Conservation (phyloP, 2,113 vertebrate species). For the Peromyscus leucopus region DNA sequence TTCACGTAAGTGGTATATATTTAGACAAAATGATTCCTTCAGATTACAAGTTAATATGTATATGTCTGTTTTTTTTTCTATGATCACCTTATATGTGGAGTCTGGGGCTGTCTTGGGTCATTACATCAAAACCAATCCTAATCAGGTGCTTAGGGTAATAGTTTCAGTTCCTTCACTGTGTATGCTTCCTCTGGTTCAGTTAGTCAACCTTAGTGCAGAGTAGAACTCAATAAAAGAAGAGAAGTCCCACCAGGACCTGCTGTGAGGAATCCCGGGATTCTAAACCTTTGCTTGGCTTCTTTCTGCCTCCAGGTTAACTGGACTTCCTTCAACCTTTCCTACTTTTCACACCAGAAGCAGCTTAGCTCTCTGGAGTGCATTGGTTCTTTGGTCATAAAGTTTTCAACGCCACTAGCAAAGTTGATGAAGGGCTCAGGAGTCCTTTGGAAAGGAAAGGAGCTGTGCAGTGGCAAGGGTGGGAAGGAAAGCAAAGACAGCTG, state of each 20-base stretch:
- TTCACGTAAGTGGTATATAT: neutral
- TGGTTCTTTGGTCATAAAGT: constrained; percentile 74
- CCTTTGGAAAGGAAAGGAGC: constrained; percentile 66
- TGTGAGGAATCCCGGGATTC: constrained; percentile 48
- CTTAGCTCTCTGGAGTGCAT: constrained; percentile 62
- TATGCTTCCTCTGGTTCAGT: constrained; percentile 55
- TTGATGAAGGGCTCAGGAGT: constrained; percentile 75
- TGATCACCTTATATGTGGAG: neutral
- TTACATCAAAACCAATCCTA: constrained; percentile 65
- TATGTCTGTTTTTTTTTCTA: neutral
- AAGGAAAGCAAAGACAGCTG: constrained; percentile 63
- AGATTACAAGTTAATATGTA: neutral
- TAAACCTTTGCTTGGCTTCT: constrained; percentile 56
- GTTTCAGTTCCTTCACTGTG: constrained; percentile 47
- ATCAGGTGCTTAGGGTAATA: constrained; percentile 45
- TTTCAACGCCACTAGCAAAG: constrained; percentile 69
- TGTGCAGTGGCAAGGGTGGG: neutral
- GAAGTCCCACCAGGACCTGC: constrained; percentile 69
- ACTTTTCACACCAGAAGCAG: constrained; percentile 79
- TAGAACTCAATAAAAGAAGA: constrained; percentile 71
- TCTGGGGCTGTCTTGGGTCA: constrained; percentile 6
- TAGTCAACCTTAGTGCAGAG: constrained; percentile 49
- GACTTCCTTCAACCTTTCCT: constrained; percentile 77
- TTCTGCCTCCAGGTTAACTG: constrained; percentile 69
- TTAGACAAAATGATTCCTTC: neutral